A percentile compares a stretch with the other conserved stretches of the same genome.
phyloP scores from a whole-genome alignment of 64 coral and sea anemone genomes.

The Pachyseris speciosa region DNA sequence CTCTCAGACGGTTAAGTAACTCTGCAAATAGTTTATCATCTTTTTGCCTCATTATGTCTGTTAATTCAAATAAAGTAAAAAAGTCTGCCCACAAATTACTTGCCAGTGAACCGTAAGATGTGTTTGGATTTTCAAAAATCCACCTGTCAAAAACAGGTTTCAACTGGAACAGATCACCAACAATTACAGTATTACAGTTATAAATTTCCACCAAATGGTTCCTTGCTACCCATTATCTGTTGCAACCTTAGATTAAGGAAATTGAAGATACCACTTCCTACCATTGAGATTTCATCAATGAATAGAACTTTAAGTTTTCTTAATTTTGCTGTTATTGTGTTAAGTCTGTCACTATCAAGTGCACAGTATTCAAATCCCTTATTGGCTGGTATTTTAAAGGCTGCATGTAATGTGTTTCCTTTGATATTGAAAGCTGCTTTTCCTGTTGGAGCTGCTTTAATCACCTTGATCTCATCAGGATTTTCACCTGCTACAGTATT shows the following conservation, averaged over 20 bases:
- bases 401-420: too few relatives aligned
- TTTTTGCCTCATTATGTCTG: constrained; percentile 75
- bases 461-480: constrained; percentile 45
- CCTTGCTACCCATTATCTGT: constrained; percentile 61
- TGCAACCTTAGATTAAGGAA: constrained; percentile 67
- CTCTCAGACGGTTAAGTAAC: constrained; percentile 51
- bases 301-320: constrained; percentile 19
- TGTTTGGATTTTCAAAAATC: constrained; percentile 40
- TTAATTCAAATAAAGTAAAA: constrained; percentile 42
- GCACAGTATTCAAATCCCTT: constrained; percentile 54
- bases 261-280: constrained; percentile 80
- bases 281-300: constrained; percentile 73
- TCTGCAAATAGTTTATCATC: constrained; percentile 56
- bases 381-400: too few relatives aligned
- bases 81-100: constrained; percentile 14
- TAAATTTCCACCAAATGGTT: constrained; percentile 64
- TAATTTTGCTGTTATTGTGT: constrained; percentile 46
- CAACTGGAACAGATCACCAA: constrained; percentile 70
- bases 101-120: not conserved
- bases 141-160: constrained; percentile 69
- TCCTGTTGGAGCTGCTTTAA: constrained; percentile 48
- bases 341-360: constrained; percentile 57
- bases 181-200: constrained; percentile 51
- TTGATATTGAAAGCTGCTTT: constrained; percentile 67
- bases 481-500: constrained; percentile 35